Evolutionary conservation across 2,113 vertebrate species (phyloP).

Genomic region (Oryctolagus cuniculus): DNA sequence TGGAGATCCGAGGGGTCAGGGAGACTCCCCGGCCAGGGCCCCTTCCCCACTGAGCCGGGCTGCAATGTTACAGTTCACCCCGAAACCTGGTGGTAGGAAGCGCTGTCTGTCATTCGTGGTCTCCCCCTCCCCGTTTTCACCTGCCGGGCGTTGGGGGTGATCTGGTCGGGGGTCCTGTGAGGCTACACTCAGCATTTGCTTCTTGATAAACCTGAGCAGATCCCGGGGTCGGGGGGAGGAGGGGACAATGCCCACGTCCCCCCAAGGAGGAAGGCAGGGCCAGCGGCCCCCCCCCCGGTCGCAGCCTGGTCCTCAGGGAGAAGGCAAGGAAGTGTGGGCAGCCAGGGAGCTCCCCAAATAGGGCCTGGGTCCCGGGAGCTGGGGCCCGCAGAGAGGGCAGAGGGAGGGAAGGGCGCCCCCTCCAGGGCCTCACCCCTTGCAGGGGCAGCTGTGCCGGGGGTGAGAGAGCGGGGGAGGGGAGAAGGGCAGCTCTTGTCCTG

Average conservation of each 20-base stretch:
- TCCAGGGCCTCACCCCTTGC: no score
- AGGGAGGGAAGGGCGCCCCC: neutral
- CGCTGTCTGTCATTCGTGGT: accelerated
- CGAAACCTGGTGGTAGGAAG: neutral
- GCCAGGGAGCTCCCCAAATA: accelerated
- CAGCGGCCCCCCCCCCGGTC: neutral
- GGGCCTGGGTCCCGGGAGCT: no score
- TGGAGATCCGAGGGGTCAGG: neutral
- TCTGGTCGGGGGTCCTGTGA: neutral
- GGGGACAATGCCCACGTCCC: neutral
- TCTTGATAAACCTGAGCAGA: neutral
- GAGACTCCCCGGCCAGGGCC: no score
- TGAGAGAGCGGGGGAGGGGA: neutral
- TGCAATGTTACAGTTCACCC: neutral
- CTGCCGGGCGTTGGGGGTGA: neutral
- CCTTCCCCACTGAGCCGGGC: neutral
- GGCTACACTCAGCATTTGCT: neutral
- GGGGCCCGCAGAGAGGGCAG: neutral
- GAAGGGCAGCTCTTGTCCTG: no score
- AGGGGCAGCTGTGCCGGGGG: no score
- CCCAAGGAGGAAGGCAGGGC: neutral
- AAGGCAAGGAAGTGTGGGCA: no score
- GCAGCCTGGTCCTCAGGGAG: neutral
- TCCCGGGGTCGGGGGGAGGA: neutral
- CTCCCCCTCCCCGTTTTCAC: neutral